Evolutionary conservation across 2,888 invertebrate genomes (phyloP).

Genomic region (Lordiphosa fenestrarum): DNA sequence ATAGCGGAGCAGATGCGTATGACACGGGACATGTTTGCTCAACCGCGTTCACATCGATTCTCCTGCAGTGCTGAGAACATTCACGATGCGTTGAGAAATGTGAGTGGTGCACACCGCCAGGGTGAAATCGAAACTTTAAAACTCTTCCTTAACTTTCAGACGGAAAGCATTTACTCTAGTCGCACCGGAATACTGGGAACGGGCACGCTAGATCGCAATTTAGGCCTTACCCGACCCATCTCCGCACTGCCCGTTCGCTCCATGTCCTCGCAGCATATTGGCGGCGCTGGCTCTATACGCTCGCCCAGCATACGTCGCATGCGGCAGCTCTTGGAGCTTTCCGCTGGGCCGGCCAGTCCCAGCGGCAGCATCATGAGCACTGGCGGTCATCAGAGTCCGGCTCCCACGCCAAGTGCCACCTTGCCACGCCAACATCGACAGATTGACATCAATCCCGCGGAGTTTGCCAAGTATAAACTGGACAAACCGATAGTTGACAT

Average conservation of each 20-base stretch:
- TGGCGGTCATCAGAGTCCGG: slow-evolving; percentile 85
- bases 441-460: slow-evolving; percentile 94
- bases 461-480: slow-evolving; percentile 95
- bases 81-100: slow-evolving; percentile 91
- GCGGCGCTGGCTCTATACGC: slow-evolving; percentile 81
- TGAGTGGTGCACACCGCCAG: slow-evolving; percentile 80
- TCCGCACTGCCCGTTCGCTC: slow-evolving; percentile 87
- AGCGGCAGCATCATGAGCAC: slow-evolving; percentile 81
- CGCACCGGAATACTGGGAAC: slow-evolving; percentile 85
- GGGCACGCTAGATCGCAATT: slow-evolving; percentile 85
- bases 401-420: slow-evolving; percentile 89
- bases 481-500: slow-evolving; percentile 85
- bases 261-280: slow-evolving; percentile 87
- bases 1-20: slow-evolving; percentile 94
- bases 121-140: background rate
- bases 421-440: slow-evolving; percentile 87
- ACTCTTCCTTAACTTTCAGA: slow-evolving; percentile 57
- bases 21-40: slow-evolving; percentile 86
- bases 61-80: slow-evolving; percentile 96
- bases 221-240: slow-evolving; percentile 82
- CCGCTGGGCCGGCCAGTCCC: slow-evolving; percentile 82
- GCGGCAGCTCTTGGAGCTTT: slow-evolving; percentile 89
- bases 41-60: slow-evolving; percentile 87
- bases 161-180: slow-evolving; percentile 83
- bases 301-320: slow-evolving; percentile 91